phyloP scores from a whole-genome alignment of 2,888 invertebrate species.

The Cistogaster globosa region DNA sequence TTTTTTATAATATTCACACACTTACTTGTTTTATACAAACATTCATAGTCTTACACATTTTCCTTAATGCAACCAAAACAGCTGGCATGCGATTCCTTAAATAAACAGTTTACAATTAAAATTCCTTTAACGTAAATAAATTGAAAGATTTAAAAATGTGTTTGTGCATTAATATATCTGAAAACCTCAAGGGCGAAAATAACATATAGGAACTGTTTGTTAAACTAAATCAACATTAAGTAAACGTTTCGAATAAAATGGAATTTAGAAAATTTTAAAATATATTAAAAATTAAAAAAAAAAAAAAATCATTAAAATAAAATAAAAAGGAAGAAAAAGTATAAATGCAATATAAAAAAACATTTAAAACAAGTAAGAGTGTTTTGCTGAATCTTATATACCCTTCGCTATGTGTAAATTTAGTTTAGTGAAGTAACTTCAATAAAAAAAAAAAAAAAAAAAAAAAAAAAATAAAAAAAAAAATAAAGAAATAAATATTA shows the following conservation, averaged over 20 bases:
- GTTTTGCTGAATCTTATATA: too few relatives aligned
- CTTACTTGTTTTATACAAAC: not conserved
- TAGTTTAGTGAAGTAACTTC: too few relatives aligned
- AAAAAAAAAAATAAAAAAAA: too few relatives aligned
- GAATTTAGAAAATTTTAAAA: not conserved
- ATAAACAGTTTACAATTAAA: slow-evolving; percentile 33
- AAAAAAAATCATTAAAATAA: not conserved
- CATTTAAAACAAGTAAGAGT: too few relatives aligned
- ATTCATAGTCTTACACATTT: not conserved
- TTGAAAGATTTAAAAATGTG: slow-evolving; percentile 35
- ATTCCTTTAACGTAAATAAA: slow-evolving; percentile 47
- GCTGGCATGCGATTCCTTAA: slow-evolving; percentile 5
- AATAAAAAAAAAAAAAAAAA: too few relatives aligned
- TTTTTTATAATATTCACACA: too few relatives aligned
- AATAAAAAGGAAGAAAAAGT: too few relatives aligned
- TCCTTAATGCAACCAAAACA: slow-evolving; percentile 14
- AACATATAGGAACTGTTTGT: slow-evolving; percentile 28
- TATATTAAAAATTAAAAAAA: not conserved
- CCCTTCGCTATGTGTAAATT: too few relatives aligned
- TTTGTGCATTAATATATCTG: slow-evolving; percentile 39
- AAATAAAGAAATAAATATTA: too few relatives aligned
- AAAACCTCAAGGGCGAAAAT: slow-evolving; percentile 19
- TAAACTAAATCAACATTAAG: slow-evolving; percentile 45
- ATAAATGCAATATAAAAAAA: too few relatives aligned
- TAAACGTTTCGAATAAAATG: slow-evolving; percentile 4